These are phyloP conservation scores for Epistrophe eligans DNA, from an alignment of 2,888 invertebrate genomes.

Conservation along the genomic window DNA sequence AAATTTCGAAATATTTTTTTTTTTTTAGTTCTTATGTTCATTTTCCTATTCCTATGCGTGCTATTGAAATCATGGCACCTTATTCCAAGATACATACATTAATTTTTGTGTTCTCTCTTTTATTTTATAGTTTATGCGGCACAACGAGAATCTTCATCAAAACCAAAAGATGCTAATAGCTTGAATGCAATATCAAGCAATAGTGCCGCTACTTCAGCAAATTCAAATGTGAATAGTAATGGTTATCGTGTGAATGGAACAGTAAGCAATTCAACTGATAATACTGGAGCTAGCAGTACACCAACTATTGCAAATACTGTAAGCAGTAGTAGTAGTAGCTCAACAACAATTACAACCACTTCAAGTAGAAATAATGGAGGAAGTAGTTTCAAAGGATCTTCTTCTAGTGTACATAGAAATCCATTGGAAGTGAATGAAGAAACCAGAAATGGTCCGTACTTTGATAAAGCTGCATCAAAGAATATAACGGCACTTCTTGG, in stretches of 20 bases:
- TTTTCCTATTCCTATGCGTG: background rate
- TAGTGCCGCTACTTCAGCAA: conserved; percentile 73
- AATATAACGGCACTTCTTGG: conserved; percentile 93
- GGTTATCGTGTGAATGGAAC: conserved; percentile 77
- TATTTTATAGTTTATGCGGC: conserved; percentile 80
- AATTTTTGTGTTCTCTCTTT: background rate
- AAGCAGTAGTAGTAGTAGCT: conserved; percentile 67
- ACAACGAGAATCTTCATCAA: conserved; percentile 82
- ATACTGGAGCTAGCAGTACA: conserved; percentile 36
- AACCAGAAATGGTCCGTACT: conserved; percentile 89
- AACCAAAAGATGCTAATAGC: conserved; percentile 81
- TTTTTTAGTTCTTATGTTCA: background rate
- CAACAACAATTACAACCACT: conserved; percentile 77
- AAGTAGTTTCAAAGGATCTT: conserved; percentile 71
- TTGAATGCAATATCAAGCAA: conserved; percentile 77
- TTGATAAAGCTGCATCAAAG: conserved; percentile 90
- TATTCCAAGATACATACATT: background rate
- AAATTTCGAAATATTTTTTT: background rate
- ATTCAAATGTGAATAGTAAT: conserved; percentile 23
- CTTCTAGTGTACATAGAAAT: conserved; percentile 80
- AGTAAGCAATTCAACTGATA: conserved; percentile 35
- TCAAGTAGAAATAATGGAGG: conserved; percentile 67
- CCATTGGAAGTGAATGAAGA: conserved; percentile 83
- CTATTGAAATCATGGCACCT: background rate
- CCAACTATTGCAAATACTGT: conserved; percentile 62